These are phyloP conservation scores for Crocuta crocuta DNA, from an alignment of 2,113 vertebrate genomes.

Conservation along the genomic window DNA sequence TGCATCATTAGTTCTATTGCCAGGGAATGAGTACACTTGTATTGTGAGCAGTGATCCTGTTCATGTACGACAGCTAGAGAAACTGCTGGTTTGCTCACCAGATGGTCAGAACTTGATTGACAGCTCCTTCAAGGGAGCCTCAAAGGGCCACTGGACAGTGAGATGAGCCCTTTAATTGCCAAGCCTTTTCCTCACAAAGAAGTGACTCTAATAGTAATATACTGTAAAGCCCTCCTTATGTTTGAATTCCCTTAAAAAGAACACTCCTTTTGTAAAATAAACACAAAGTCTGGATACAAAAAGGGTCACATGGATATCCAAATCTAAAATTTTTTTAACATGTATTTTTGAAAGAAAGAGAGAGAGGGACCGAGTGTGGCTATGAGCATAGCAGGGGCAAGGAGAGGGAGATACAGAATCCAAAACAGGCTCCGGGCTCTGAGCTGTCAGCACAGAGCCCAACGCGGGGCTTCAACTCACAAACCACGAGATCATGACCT, in stretches of 20 bases:
- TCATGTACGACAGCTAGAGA: background rate
- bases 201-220: background rate
- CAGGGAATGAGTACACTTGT: background rate
- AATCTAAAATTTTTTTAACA: too few species aligned
- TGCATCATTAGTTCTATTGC: background rate
- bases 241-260: conserved; percentile 43
- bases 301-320: background rate
- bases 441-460: too few species aligned
- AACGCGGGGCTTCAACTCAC: too few species aligned
- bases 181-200: background rate
- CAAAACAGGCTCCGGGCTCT: too few species aligned
- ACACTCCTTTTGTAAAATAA: conserved; percentile 23
- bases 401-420: too few species aligned
- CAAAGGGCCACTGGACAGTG: background rate
- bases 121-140: background rate
- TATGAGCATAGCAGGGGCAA: too few species aligned
- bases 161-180: background rate
- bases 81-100: background rate
- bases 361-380: too few species aligned
- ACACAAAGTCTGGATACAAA: background rate
- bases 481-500: too few species aligned
- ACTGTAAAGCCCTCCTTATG: background rate
- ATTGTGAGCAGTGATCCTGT: background rate
- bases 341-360: too few species aligned
- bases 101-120: background rate